These are phyloP conservation scores for Gnatocerus cornutus DNA, from an alignment of 2,888 invertebrate species.

Conservation along the genomic window DNA sequence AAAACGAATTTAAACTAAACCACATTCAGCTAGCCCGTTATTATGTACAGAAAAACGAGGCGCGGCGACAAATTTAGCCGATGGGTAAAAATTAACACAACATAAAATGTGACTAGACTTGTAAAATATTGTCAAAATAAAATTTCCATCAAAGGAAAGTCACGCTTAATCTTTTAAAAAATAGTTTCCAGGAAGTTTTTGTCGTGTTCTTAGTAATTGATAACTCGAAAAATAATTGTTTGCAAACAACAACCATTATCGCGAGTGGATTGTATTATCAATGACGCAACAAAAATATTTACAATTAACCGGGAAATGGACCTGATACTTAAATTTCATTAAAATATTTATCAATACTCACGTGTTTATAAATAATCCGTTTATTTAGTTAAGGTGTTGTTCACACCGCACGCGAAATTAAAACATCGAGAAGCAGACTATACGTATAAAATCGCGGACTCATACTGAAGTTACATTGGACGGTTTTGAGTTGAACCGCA, in stretches of 20 bases:
- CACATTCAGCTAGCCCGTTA: background rate
- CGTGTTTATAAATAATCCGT: constrained; percentile 18
- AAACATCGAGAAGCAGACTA: constrained; percentile 42
- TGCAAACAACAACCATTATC: too few species aligned
- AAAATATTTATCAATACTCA: constrained; percentile 2
- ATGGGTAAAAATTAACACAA: too few species aligned
- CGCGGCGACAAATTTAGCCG: background rate
- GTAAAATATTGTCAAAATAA: too few species aligned
- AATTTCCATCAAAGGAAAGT: too few species aligned
- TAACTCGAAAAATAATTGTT: too few species aligned
- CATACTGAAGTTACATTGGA: constrained; percentile 57
- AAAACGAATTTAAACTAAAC: too few species aligned
- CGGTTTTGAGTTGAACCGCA: constrained; percentile 58
- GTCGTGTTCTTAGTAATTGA: too few species aligned
- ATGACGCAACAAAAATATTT: constrained; percentile 4
- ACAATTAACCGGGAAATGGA: background rate
- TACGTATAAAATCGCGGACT: constrained; percentile 55
- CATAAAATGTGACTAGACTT: too few species aligned
- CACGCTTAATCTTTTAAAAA: too few species aligned
- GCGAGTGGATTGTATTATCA: background rate
- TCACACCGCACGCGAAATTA: constrained; percentile 10
- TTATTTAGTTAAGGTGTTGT: constrained; percentile 16
- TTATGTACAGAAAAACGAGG: background rate
- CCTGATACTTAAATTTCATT: background rate
- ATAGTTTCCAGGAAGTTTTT: too few species aligned